Base-by-base conservation (phyloP, 2,113 vertebrate genomes). In the Eulacestoma nigropectus region DNA sequence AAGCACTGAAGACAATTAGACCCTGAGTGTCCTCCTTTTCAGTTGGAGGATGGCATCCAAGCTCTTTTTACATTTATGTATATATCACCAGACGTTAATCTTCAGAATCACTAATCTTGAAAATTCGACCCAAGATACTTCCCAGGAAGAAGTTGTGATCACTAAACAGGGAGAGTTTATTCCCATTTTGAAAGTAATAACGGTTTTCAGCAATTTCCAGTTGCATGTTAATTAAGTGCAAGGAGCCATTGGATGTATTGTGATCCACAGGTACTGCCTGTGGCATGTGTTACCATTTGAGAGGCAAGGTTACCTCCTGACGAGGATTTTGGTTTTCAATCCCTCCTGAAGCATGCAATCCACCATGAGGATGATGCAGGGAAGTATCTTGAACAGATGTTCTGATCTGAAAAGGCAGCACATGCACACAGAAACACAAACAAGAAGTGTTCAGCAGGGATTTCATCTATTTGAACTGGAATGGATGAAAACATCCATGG, bases 301-400 rank as follows among this genome's bases (percentile, higher is more conserved):
- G 77, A 89, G 92, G 69, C 81, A 89, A 60, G 69, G 74, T 94
- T 94, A 90, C 26, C 35, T 82, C 79, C 93, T 91, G 52, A 62
- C 53, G 57, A 93, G 87, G n/a, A 72, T 92, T 94, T 94, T 92
- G 84, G 74, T 96, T 97, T 95, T 94, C 89, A 83, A 5, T 93
- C 79, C 65, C 23, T 94, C 84, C 75, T 69, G 63, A 62, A 62
- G 12, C 35, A 16, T 30, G 8, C 80, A 79, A 50, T 33, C 73
- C 46, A 67, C 81, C 7, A 4, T 67, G 60, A 84, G 93, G 75
- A 46, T 33, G 67, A 87, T 46, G 37, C 87, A 92, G n/a, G 75
- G 57, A 96, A 96, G 86, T 56, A 78, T 91, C 74, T 52, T 84
- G 72, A 92, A 87, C 69, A 88, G 89, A 88, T 93, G 75, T 89